These are phyloP conservation scores for Cyphomyrus plagiostoma DNA, from an alignment of 2,113 vertebrate genomes.

Conservation along the genomic window DNA sequence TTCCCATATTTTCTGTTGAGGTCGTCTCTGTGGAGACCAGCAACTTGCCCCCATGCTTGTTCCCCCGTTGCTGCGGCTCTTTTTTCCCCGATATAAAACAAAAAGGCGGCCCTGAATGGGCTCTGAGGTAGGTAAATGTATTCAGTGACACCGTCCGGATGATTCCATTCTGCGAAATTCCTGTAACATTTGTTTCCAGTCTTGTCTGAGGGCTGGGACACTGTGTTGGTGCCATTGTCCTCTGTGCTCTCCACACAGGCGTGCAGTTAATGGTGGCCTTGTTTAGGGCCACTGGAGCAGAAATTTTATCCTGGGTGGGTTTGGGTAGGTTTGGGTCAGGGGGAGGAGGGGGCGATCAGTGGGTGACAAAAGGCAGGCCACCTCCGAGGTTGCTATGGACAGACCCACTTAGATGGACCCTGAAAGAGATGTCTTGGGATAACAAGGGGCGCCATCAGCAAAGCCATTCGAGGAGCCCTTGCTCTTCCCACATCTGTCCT, in stretches of 20 bases:
- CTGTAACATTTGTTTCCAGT: conserved; percentile 92
- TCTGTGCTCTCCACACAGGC: conserved; percentile 74
- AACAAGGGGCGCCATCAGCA: conserved; percentile 32
- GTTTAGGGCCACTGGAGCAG: conserved; percentile 81
- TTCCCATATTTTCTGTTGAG: conserved; percentile 54
- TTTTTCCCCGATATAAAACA: conserved; percentile 64
- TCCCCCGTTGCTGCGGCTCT: conserved; percentile 69
- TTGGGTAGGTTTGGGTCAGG: conserved; percentile 33
- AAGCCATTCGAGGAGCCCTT: conserved; percentile 21
- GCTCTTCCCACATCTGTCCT: conserved; percentile 49
- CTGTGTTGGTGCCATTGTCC: conserved; percentile 86
- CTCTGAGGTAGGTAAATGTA: conserved; percentile 99
- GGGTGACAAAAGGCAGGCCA: conserved; percentile 69
- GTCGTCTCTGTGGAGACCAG: conserved; percentile 79
- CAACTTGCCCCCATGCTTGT: conserved; percentile 39
- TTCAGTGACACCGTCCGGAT: conserved; percentile 96
- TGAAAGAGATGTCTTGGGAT: conserved; percentile 59
- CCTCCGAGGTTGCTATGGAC: conserved; percentile 69
- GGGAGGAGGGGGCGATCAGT: conserved; percentile 29
- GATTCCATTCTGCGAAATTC: conserved; percentile 90
- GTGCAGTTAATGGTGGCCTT: conserved; percentile 95
- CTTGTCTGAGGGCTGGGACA: conserved; percentile 90
- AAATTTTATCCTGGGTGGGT: conserved; percentile 69
- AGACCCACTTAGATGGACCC: conserved; percentile 50
- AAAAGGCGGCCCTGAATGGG: conserved; percentile 71